Base-by-base conservation (phyloP, 2,113 vertebrate species). In the Platichthys stellatus region DNA sequence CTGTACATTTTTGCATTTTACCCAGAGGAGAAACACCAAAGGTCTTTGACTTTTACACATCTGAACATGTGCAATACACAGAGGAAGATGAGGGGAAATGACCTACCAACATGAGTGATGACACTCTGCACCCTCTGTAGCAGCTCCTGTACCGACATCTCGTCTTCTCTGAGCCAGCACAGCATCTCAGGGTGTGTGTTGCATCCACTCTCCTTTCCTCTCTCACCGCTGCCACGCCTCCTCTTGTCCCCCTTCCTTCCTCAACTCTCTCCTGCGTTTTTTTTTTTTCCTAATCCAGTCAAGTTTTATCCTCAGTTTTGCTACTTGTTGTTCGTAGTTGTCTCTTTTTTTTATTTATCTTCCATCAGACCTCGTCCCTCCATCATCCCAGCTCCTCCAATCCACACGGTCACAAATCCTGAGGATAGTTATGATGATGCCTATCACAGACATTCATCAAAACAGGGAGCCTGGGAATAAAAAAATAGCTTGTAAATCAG, bases 61-160 rank as follows among this genome's bases (percentile, higher is more conserved):
- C 15, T 24, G 21, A 59, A 12, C 18, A 17, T 51, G 47, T 51
- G 47, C 18, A 3, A 17, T 57, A 13, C 51, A 54, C 14, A 2
- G 18, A 51, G 49, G 45, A 47, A 17, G 47, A 18, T 51, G 47
- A 51, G 3, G 51, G 14, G 4, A 17, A 49, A 49, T 2, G 18
- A 17, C 95, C 97, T 94, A 98, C 97, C 97, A 71, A 98, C 94
- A 94, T 97, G 96, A 85, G 96, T 96, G 95, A 96, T 96, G 91
- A 97, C 96, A 54, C 95, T 96, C 88, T 95, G 93, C 90, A 97
- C 94, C 82, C 95, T 92, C 90, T 96, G 94, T 80, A 92, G 95
- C 82, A 98, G 95, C 91, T 98, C 97, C 93, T 96, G 95, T 71
- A 95, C 94, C 87, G 96, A 96, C 97, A 98, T 98, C 89, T 98